Conservation (phyloP, 2,797 vertebrate genomes). For the Leucoraja ocellata region DNA sequence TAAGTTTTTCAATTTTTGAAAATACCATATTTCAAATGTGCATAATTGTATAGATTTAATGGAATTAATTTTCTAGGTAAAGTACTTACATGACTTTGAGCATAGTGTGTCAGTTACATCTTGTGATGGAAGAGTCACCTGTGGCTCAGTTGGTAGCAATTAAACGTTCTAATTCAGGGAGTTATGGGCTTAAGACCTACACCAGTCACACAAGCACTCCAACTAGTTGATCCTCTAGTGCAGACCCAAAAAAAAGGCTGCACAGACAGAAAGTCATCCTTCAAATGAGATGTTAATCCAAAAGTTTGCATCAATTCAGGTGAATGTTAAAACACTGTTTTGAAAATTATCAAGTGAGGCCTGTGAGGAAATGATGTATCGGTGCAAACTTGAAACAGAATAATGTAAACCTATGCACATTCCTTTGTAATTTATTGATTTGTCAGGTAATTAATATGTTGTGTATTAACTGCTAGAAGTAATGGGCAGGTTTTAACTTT, state of each 20-base stretch:
- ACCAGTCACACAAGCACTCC: too few relatives aligned
- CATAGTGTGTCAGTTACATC: background rate
- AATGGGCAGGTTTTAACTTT: background rate
- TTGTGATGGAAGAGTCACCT: background rate
- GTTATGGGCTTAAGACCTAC: too few relatives aligned
- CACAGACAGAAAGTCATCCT: too few relatives aligned
- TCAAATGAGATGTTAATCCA: too few relatives aligned
- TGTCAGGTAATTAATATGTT: background rate
- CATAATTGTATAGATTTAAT: constrained; percentile 13
- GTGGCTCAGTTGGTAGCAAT: too few relatives aligned
- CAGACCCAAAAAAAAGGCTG: too few relatives aligned
- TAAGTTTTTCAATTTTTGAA: constrained; percentile 54
- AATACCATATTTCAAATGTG: constrained; percentile 38
- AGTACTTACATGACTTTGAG: background rate
- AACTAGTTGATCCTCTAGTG: too few relatives aligned
- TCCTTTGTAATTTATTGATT: background rate
- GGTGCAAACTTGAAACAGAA: background rate
- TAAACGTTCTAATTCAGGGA: too few relatives aligned
- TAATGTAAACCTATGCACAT: background rate
- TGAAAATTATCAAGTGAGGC: too few relatives aligned
- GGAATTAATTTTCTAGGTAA: background rate
- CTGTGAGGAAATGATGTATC: background rate
- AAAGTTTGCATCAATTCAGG: too few relatives aligned
- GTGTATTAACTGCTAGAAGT: background rate
- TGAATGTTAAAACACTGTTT: too few relatives aligned